phyloP scores from a whole-genome alignment of 2,888 invertebrate genomes.

The Apodemia duryi region DNA sequence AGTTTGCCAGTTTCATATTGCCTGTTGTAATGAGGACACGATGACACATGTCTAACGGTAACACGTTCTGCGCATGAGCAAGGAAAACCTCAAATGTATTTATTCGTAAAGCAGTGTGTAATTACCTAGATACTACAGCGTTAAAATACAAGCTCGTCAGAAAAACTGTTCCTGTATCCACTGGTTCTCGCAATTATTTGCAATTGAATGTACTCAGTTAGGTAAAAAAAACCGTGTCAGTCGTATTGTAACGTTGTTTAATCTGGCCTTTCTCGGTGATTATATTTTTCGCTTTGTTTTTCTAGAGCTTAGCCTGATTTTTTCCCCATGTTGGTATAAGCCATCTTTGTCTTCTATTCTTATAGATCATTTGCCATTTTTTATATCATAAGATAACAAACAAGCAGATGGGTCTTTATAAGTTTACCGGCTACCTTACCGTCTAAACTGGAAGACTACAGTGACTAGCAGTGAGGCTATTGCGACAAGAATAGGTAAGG shows the following conservation, averaged over 20 bases:
- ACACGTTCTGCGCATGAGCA: constrained; percentile 45
- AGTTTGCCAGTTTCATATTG: constrained; percentile 52
- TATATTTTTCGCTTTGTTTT: not conserved
- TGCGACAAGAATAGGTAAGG: too few relatives aligned
- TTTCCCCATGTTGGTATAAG: too few relatives aligned
- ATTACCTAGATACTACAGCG: not conserved
- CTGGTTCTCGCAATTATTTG: constrained; percentile 17
- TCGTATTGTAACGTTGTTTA: not conserved
- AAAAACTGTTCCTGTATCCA: constrained; percentile 2
- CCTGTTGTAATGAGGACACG: constrained; percentile 62
- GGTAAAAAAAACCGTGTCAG: constrained; percentile 7
- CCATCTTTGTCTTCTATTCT: too few relatives aligned
- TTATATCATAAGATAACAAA: too few relatives aligned
- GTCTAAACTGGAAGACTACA: too few relatives aligned
- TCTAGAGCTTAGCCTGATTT: not conserved
- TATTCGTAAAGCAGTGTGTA: not conserved
- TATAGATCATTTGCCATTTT: too few relatives aligned
- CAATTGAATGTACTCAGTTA: constrained; percentile 14
- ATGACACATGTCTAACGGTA: constrained; percentile 77
- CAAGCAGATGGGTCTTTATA: too few relatives aligned
- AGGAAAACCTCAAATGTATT: constrained; percentile 30
- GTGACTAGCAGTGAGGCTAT: too few relatives aligned
- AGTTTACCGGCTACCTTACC: too few relatives aligned
- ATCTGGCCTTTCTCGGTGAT: not conserved
- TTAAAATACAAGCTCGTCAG: constrained; percentile 10